Evolutionary conservation across 2,888 invertebrate species (phyloP).

Genomic region (Apotomis turbidana): DNA sequence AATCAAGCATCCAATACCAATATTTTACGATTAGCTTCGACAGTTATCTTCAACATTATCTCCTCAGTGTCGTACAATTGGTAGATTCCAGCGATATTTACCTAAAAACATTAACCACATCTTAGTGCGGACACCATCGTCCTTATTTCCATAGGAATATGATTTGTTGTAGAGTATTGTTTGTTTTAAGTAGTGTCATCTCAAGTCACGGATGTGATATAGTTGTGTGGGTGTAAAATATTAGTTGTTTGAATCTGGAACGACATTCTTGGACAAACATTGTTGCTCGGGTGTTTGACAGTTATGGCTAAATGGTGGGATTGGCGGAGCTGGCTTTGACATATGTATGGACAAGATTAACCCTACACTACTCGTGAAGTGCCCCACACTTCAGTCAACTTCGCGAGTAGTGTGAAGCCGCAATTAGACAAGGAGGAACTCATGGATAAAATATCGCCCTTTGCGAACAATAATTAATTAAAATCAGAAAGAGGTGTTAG

Average conservation of each 20-base stretch:
- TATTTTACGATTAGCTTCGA: slow-evolving; percentile 5
- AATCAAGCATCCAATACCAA: not conserved
- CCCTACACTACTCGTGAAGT: too few species aligned
- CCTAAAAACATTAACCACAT: slow-evolving; percentile 15
- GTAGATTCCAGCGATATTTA: slow-evolving; percentile 24
- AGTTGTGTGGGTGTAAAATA: slow-evolving; percentile 38
- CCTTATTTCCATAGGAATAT: slow-evolving; percentile 3
- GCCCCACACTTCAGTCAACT: too few species aligned
- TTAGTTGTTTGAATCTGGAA: slow-evolving; percentile 26
- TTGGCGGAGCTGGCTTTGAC: too few species aligned
- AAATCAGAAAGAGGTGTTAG: too few species aligned
- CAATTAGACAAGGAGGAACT: too few species aligned
- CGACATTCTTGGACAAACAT: slow-evolving; percentile 38
- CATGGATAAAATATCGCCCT: too few species aligned
- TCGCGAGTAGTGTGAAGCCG: too few species aligned
- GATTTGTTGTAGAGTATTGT: not conserved
- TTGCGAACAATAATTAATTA: too few species aligned
- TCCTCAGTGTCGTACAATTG: slow-evolving; percentile 9
- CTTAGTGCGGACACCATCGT: not conserved
- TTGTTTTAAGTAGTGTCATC: slow-evolving; percentile 22
- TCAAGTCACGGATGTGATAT: slow-evolving; percentile 30
- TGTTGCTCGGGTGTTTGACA: slow-evolving; percentile 26
- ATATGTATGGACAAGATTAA: too few species aligned
- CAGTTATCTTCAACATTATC: not conserved
- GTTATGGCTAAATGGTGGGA: slow-evolving; percentile 9